Evolutionary conservation across 2,797 vertebrate genomes (phyloP).

Genomic region (Clarias pachynema): DNA sequence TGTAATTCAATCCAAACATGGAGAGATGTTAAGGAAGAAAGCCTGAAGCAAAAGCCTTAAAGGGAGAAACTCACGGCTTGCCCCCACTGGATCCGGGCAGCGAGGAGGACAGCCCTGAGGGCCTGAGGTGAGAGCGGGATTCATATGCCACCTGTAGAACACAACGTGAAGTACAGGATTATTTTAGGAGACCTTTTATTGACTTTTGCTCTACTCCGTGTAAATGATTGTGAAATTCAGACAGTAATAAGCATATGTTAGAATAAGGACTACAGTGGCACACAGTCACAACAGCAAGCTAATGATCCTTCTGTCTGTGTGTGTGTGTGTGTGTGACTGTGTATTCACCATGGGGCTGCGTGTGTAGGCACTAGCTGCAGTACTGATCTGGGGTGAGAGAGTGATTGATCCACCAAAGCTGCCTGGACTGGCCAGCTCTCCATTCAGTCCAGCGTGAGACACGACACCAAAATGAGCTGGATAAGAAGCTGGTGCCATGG

Average conservation of each 20-base stretch:
- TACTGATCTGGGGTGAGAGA: conserved; percentile 84
- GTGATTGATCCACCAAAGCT: conserved; percentile 86
- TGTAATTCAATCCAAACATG: conserved; percentile 54
- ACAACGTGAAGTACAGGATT: neutral
- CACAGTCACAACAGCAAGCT: neutral
- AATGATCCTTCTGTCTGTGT: neutral
- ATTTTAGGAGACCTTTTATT: neutral
- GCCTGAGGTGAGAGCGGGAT: conserved; percentile 85
- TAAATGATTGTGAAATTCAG: neutral
- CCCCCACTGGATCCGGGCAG: conserved; percentile 80
- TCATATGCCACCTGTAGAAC: conserved; percentile 84
- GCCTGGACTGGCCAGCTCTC: conserved; percentile 82
- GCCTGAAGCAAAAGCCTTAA: conserved; percentile 38
- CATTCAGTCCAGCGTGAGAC: conserved; percentile 83
- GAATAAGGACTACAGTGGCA: neutral
- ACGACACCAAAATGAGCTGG: conserved; percentile 82
- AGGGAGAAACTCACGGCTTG: conserved; percentile 83
- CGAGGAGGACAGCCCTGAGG: conserved; percentile 78
- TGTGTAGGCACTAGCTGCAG: conserved; percentile 78
- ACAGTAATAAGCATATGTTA: neutral
- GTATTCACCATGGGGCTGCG: conserved; percentile 84
- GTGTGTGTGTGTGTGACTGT: conserved; percentile 15
- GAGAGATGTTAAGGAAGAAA: conserved; percentile 39
- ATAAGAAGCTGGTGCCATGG: conserved; percentile 82
- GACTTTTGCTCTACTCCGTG: neutral